Conservation (phyloP, 2,888 invertebrate genomes). For the Pachydiplax longipennis region DNA sequence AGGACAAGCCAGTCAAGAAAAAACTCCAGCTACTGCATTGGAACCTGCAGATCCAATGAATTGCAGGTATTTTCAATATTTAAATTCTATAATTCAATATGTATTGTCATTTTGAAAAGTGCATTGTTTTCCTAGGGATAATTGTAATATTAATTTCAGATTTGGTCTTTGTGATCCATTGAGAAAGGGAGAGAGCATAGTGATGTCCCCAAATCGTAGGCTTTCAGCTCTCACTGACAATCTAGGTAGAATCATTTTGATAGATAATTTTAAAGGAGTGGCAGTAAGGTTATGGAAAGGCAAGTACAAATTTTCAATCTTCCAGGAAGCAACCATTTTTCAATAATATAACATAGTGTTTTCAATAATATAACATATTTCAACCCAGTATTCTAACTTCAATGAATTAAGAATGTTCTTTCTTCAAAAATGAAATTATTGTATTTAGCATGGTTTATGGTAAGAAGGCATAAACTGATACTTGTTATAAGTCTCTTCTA, state of each 20-base stretch:
- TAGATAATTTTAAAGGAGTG: conserved; percentile 82
- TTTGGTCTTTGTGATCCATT: conserved; percentile 82
- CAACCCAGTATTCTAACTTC: no score
- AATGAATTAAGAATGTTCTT: no score
- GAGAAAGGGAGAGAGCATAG: conserved; percentile 77
- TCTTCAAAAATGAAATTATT: no score
- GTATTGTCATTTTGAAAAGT: no score
- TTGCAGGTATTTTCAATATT: conserved; percentile 61
- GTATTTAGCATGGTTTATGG: no score
- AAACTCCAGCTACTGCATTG: conserved; percentile 54
- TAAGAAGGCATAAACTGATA: no score
- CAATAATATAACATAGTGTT: no score
- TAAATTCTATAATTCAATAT: background rate
- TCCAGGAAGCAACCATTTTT: no score
- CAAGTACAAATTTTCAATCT: conserved; percentile 48
- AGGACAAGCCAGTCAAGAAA: conserved; percentile 52
- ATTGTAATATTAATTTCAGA: conserved; percentile 61
- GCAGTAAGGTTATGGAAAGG: conserved; percentile 90
- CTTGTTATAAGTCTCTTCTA: no score
- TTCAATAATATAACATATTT: no score
- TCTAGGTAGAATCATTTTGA: conserved; percentile 84
- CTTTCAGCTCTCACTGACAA: conserved; percentile 85
- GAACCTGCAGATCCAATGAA: conserved; percentile 76
- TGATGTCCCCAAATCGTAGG: conserved; percentile 79
- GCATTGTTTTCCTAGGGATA: no score